Conservation (phyloP, 2,797 vertebrate genomes). For the Chanos chanos region DNA sequence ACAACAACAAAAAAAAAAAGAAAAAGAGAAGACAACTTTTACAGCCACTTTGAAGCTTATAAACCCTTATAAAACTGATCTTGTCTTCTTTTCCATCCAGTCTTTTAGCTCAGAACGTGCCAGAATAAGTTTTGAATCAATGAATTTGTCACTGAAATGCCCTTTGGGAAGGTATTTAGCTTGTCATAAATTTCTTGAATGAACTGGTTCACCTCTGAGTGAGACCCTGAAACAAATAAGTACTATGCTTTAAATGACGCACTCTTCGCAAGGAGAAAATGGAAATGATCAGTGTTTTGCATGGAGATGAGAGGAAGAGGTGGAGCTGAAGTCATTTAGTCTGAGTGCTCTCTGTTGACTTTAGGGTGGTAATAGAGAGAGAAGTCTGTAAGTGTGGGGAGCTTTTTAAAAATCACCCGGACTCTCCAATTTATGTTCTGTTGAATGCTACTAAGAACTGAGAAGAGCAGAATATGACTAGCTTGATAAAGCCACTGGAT, state of each 20-base stretch:
- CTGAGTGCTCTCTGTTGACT: slow-evolving; percentile 21
- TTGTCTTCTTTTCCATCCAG: too few relatives aligned
- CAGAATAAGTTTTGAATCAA: too few relatives aligned
- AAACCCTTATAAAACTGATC: not conserved
- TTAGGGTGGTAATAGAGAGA: slow-evolving; percentile 14
- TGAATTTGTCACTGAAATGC: too few relatives aligned
- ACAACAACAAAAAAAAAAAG: not conserved
- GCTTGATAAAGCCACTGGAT: not conserved
- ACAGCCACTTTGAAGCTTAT: not conserved
- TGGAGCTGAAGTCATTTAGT: slow-evolving; percentile 34
- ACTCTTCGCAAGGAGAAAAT: slow-evolving; percentile 3
- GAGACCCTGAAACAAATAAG: not conserved
- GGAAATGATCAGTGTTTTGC: slow-evolving; percentile 12
- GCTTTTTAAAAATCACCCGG: not conserved
- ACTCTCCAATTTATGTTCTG: not conserved
- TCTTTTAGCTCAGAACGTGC: too few relatives aligned
- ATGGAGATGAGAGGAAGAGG: slow-evolving; percentile 5
- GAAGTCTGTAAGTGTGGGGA: slow-evolving; percentile 19
- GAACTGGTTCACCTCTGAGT: too few relatives aligned
- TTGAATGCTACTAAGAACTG: not conserved
- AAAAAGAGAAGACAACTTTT: not conserved
- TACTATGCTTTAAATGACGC: slow-evolving; percentile 29
- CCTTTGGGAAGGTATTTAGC: too few relatives aligned
- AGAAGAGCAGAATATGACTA: too few relatives aligned
- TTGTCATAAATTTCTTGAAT: too few relatives aligned